Base-by-base conservation (phyloP, 2,797 vertebrate genomes). In the Australoheros facetus region DNA sequence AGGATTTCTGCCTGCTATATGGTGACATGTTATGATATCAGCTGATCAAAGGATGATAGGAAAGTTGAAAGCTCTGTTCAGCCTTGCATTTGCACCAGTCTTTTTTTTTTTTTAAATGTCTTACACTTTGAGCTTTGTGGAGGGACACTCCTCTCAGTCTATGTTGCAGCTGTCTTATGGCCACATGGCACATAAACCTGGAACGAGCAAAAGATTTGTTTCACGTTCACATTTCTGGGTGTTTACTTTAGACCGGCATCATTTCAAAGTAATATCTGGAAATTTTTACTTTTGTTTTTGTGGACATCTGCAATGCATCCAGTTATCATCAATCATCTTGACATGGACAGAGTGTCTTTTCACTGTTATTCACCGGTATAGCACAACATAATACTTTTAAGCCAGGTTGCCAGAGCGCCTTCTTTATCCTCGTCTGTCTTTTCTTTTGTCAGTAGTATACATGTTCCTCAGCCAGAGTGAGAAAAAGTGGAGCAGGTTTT, bases 401-500 rank as follows among this genome's bases (percentile, higher is more conserved):
- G 91, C 89, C 91, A 85, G 85, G 83, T 91, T 91, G 81, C 89
- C 54, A 45, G 62, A 81, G 84, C 71, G 60, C 85, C 85, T 80
- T 77, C 81, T 92, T 92, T 89, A 92, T 92, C 85, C 87, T 71
- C 12, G 48, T 85, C 87, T 90, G 88, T 74, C 83, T 77, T 86
- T 89, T 87, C 90, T 87, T 92, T 92, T 91, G 91, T 92, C 88
- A 75, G 92, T 83, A 80, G 87, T 90, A 72, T 91, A 92, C 89
- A 91, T 88, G 87, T 90, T 88, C 87, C 89, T 87, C 90, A 92
- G 89, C 83, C 72, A 48, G 79, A 91, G 90, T 82, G 87, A 91
- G 91, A 91, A 90, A 37, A 95, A 95, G 93, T 92, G 86, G 91
- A 92, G 92, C 89, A 91, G 92, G 91, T 93, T 95, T 92, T 90